Evolutionary conservation across 2,113 vertebrate species (phyloP).

Genomic region (Puffinus mauretanicus): DNA sequence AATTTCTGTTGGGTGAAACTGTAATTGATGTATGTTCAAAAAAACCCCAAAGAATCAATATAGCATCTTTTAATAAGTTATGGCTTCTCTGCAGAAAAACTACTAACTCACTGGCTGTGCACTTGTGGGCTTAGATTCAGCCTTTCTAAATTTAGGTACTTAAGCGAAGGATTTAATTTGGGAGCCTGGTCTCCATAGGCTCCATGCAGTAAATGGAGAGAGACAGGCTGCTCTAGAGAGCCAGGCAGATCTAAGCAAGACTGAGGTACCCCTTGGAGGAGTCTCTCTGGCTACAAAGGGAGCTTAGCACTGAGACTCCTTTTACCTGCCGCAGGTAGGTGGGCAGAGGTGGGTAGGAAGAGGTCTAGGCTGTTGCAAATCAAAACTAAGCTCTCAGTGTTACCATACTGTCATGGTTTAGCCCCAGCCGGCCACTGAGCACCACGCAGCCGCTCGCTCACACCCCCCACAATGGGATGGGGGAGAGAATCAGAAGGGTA

Average conservation of each 20-base stretch:
- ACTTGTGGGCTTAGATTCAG: not conserved
- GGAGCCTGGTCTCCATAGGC: not conserved
- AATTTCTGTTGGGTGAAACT: not conserved
- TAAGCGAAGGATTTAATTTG: not conserved
- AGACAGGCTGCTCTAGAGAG: not conserved
- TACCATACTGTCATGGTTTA: not conserved
- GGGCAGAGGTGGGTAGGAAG: not conserved
- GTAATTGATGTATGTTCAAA: not conserved
- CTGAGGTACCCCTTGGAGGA: not conserved
- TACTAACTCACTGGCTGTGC: not conserved
- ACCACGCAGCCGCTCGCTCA: too few relatives aligned
- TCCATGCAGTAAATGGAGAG: not conserved
- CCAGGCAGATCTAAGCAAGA: not conserved
- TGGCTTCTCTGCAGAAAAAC: not conserved
- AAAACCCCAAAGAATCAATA: accelerated
- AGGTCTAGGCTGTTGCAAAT: not conserved
- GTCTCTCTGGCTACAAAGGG: not conserved
- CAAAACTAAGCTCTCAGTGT: not conserved
- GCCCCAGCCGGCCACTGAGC: too few relatives aligned
- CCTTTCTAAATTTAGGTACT: not conserved
- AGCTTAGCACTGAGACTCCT: not conserved
- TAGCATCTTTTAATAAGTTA: not conserved
- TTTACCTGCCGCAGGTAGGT: not conserved
- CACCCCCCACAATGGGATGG: too few relatives aligned
- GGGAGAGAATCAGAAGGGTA: too few relatives aligned